Evolutionary conservation across 1,140 invertebrate genomes (phyloP).

Genomic region (Chironomus striatipennis): DNA sequence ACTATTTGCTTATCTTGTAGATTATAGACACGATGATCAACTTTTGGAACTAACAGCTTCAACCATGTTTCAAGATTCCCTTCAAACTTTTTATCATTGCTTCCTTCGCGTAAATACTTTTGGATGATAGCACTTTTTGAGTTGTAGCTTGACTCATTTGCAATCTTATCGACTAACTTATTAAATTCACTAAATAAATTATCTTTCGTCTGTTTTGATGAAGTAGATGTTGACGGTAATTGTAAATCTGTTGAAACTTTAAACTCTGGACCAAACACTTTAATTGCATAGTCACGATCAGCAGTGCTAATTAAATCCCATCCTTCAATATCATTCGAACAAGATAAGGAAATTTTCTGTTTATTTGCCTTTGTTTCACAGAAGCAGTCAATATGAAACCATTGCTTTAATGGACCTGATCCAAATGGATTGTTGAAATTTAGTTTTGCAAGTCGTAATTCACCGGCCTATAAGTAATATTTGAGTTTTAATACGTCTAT

Average conservation of each 20-base stretch:
- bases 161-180: constrained; percentile 64
- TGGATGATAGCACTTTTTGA: constrained; percentile 71
- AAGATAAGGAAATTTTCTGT: constrained; percentile 72
- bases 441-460: background rate
- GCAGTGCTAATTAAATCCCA: constrained; percentile 58
- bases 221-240: constrained; percentile 25
- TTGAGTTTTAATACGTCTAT: background rate
- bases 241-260: constrained; percentile 28
- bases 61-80: constrained; percentile 76
- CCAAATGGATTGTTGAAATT: constrained; percentile 20
- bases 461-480: background rate
- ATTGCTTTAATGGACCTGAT: constrained; percentile 65
- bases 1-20: constrained; percentile 85
- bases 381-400: constrained; percentile 72
- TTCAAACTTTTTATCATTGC: constrained; percentile 50
- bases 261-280: constrained; percentile 39
- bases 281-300: constrained; percentile 56
- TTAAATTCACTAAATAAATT: constrained; percentile 71
- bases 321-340: constrained; percentile 67
- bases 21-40: constrained; percentile 79
- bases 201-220: constrained; percentile 46
- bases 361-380: constrained; percentile 72
- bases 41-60: constrained; percentile 72
- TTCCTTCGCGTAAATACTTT: constrained; percentile 43
- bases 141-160: constrained; percentile 66